Percentiles rank a stretch among this genome's conserved stretches.
These are phyloP conservation scores for Nasalis larvatus DNA, from an alignment of 2,113 vertebrate species.

Conservation along the genomic window DNA sequence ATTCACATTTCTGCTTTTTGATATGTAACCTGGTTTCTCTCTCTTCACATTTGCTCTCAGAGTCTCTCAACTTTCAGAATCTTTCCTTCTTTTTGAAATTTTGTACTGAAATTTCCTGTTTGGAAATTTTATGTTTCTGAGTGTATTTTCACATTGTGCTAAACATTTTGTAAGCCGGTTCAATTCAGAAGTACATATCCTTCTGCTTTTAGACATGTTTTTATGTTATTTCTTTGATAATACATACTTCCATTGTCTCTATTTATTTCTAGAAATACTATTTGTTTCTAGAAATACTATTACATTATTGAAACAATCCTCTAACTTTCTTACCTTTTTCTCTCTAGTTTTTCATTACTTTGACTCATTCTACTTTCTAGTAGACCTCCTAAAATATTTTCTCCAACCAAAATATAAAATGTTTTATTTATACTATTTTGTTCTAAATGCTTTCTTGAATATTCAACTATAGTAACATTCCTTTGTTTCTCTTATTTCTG, in stretches of 20 bases:
- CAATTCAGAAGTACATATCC: neutral
- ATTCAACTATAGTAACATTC: neutral
- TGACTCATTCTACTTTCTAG: neutral
- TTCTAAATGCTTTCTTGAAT: neutral
- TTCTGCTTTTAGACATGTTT: neutral
- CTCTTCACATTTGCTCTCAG: neutral
- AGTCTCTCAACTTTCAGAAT: neutral
- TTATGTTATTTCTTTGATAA: neutral
- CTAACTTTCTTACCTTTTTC: neutral
- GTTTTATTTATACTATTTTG: neutral
- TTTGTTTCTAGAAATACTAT: neutral
- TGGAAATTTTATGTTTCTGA: neutral
- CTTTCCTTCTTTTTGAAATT: neutral
- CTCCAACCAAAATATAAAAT: neutral
- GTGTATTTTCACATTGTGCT: neutral
- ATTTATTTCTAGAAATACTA: neutral
- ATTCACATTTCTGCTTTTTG: neutral
- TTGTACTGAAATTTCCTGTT: neutral
- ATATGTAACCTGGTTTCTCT: neutral
- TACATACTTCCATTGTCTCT: neutral
- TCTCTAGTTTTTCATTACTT: neutral
- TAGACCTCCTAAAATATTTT: neutral
- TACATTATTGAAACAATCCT: neutral
- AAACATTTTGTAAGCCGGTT: neutral
- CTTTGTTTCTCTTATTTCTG: neutral